Percentiles rank a stretch among this genome's conserved stretches.
These are phyloP conservation scores for Phymatocera aterrima DNA, from an alignment of 2,888 invertebrate species.

Conservation along the genomic window DNA sequence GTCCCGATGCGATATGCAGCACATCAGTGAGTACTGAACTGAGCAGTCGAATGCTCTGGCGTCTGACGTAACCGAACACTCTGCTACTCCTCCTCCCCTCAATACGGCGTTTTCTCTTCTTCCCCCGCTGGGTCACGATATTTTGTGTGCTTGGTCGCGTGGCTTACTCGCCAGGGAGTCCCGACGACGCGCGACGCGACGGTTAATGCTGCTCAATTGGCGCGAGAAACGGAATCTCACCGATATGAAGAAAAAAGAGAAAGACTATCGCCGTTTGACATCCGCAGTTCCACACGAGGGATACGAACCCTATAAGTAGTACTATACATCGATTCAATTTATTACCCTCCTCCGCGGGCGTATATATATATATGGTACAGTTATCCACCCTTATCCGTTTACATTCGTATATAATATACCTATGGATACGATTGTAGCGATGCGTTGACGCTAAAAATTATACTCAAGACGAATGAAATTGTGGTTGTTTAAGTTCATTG, in stretches of 20 bases:
- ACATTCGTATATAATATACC: too few species aligned
- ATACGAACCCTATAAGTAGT: constrained; percentile 40
- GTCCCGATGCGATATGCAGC: constrained; percentile 40
- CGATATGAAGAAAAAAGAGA: too few species aligned
- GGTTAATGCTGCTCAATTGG: neutral
- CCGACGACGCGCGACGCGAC: neutral
- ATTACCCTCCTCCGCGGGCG: too few species aligned
- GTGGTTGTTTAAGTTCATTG: too few species aligned
- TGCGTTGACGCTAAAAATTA: too few species aligned
- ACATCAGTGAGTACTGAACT: too few species aligned
- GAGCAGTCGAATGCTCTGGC: constrained; percentile 30
- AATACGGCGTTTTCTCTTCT: neutral
- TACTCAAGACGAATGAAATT: too few species aligned
- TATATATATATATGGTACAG: too few species aligned
- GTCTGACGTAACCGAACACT: constrained; percentile 34
- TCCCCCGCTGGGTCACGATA: constrained; percentile 33
- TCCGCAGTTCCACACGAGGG: neutral
- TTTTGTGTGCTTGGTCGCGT: constrained; percentile 23
- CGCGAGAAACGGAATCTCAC: constrained; percentile 18
- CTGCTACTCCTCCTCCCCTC: neutral
- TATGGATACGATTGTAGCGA: too few species aligned
- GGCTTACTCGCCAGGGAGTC: neutral
- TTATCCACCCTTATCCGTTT: too few species aligned
- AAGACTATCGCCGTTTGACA: too few species aligned
- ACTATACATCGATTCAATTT: too few species aligned